These are phyloP conservation scores for Pogonus chalceus DNA, from an alignment of 1,140 invertebrate genomes.

Conservation along the genomic window DNA sequence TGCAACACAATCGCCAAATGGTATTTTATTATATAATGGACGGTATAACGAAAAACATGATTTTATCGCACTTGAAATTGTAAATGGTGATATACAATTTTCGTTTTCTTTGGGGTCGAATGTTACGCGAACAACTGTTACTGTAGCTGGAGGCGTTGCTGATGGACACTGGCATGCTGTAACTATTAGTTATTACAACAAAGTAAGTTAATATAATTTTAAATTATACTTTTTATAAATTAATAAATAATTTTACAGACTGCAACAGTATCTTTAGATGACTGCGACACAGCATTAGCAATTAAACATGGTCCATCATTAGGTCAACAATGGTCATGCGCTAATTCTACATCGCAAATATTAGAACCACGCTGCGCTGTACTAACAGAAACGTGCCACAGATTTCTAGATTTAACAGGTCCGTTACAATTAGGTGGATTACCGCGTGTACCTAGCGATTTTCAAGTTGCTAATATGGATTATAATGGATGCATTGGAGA, in stretches of 20 bases:
- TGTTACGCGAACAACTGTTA: slow-evolving; percentile 56
- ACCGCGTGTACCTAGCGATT: slow-evolving; percentile 69
- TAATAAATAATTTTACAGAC: slow-evolving; percentile 44
- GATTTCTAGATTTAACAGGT: slow-evolving; percentile 91
- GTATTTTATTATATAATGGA: slow-evolving; percentile 87
- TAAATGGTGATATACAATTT: slow-evolving; percentile 71
- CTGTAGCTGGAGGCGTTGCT: slow-evolving; percentile 62
- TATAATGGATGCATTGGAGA: slow-evolving; percentile 89
- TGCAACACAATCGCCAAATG: slow-evolving; percentile 74
- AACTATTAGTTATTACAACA: slow-evolving; percentile 77
- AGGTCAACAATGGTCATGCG: slow-evolving; percentile 73
- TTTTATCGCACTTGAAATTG: slow-evolving; percentile 82
- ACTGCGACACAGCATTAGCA: slow-evolving; percentile 81
- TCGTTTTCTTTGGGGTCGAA: slow-evolving; percentile 81
- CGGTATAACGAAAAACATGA: slow-evolving; percentile 92
- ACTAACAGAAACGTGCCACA: slow-evolving; percentile 85
- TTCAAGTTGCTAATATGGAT: slow-evolving; percentile 73
- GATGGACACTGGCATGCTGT: slow-evolving; percentile 94
- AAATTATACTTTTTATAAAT: slow-evolving; percentile 10
- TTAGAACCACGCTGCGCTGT: slow-evolving; percentile 70
- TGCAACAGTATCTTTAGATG: slow-evolving; percentile 76
- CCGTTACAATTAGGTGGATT: slow-evolving; percentile 91
- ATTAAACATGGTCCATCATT: slow-evolving; percentile 63
- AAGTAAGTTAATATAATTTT: slow-evolving; percentile 40
- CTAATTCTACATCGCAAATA: slow-evolving; percentile 59